These are phyloP conservation scores for Smittia sp. DNA, from an alignment of 2,888 invertebrate genomes.

Conservation along the genomic window DNA sequence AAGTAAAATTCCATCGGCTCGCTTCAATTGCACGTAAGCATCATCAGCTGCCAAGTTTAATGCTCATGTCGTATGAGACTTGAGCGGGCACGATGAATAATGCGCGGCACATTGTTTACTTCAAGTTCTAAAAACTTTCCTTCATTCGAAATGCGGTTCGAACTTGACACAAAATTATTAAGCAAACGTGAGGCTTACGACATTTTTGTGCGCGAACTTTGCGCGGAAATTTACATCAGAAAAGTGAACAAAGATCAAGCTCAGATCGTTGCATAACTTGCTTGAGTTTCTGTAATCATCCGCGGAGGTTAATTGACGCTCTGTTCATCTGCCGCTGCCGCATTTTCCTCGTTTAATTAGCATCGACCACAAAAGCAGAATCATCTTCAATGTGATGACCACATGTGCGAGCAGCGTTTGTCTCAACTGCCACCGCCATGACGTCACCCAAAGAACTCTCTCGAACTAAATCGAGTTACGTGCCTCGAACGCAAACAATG, in stretches of 20 bases:
- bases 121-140: not conserved
- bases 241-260: not conserved
- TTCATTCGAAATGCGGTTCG: not conserved
- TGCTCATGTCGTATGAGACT: not conserved
- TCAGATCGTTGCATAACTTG: not conserved
- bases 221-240: too few species aligned
- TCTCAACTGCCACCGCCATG: not conserved
- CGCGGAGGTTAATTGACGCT: not conserved
- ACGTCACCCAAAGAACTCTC: not conserved
- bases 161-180: not conserved
- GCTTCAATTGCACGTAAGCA: not conserved
- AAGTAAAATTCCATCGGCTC: not conserved
- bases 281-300: not conserved
- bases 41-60: not conserved
- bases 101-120: not conserved
- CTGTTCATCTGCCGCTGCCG: not conserved
- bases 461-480: not conserved
- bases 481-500: not conserved
- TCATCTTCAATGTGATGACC: not conserved
- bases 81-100: not conserved
- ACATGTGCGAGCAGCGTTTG: not conserved
- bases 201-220: too few species aligned
- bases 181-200: not conserved
- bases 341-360: not conserved
- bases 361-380: not conserved